Evolutionary conservation across 2,113 vertebrate genomes (phyloP).

Genomic region (Atractosteus spatula): DNA sequence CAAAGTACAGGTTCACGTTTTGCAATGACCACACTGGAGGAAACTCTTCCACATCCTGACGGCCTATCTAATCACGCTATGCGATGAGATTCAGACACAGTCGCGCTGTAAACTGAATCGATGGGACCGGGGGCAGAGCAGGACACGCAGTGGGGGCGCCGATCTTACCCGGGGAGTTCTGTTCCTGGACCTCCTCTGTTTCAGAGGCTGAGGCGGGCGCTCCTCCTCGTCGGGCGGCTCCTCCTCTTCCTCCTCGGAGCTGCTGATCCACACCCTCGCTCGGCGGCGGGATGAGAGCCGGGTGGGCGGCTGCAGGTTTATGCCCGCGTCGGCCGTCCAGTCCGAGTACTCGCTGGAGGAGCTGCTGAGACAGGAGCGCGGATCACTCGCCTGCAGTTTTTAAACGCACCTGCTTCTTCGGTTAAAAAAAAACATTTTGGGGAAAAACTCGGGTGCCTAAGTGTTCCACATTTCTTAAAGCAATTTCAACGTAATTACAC

Average conservation of each 20-base stretch:
- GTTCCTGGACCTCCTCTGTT: constrained; percentile 58
- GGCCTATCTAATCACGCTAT: too few species aligned
- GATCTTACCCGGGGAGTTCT: constrained; percentile 55
- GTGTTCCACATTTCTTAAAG: too few species aligned
- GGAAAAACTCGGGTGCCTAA: too few species aligned
- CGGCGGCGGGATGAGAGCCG: constrained; percentile 73
- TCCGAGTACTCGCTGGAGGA: constrained; percentile 90
- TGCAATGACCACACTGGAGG: too few species aligned
- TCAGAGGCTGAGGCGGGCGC: constrained; percentile 43
- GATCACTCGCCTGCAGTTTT: too few species aligned
- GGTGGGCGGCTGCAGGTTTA: constrained; percentile 81
- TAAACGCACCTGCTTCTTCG: too few species aligned
- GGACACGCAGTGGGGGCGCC: not conserved
- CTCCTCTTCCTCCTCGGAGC: constrained; percentile 80
- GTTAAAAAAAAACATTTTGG: too few species aligned
- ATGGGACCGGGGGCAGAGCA: not conserved
- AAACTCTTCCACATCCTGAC: too few species aligned
- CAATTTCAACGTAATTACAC: too few species aligned
- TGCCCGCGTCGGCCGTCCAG: constrained; percentile 90
- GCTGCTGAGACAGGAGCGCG: constrained; percentile 42
- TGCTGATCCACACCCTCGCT: constrained; percentile 66
- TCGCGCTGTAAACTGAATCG: constrained; percentile 26
- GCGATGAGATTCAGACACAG: too few species aligned
- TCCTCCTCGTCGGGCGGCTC: constrained; percentile 68
- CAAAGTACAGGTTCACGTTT: too few species aligned